Evolutionary conservation across 2,113 vertebrate species (phyloP), one percentile per base, ranked within the genome.

Genomic region (Anhinga rufa): DNA sequence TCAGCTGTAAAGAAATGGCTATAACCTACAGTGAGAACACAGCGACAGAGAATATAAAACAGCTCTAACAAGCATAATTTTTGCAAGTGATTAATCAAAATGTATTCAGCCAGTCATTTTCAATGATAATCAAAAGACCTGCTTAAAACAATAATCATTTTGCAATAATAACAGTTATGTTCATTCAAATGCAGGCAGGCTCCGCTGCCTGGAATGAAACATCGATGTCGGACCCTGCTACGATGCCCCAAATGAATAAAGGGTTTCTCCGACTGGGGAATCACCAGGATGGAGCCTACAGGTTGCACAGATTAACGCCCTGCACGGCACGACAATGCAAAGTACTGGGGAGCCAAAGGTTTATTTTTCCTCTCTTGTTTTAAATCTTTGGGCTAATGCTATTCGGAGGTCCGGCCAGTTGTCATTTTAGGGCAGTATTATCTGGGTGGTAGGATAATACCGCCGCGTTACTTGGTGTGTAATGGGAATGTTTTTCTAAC

Each of bases 31-130:
- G 97, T 97, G 97, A 97, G 96, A 97, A 90, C 96, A 97, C 98
- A 98, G 98, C 92, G 71, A 96, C 97, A 92, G 97, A 96, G 98
- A 98, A 98, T 98, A 98, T 98, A 98, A 98, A 99, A 97, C 96
- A 95, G 92, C 87, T 97, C 97, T 97, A 97, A 97, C 97, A 96
- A 98, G 97, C 96, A 94, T 97, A 97, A 97, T 97, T 98, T 98
- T 98, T 98, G 94, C 97, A 97, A 97, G 97, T 57, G 96, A 98
- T 98, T 98, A 98, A 98, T 98, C 97, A 97, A 97, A 98, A 98
- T 97, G 97, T 98, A 98, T 96, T 98, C 98, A 98, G 93, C 77
- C 86, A 97, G 95, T 98, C 97, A 96, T 97, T 97, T 92, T 93
- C 97, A 97, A 95, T 96, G 97, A 98, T 96, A 98, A 98, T 98